Evolutionary conservation across 2,888 invertebrate genomes (phyloP), one percentile per base, ranked within the genome.

Genomic region (Frankliniella intonsa): DNA sequence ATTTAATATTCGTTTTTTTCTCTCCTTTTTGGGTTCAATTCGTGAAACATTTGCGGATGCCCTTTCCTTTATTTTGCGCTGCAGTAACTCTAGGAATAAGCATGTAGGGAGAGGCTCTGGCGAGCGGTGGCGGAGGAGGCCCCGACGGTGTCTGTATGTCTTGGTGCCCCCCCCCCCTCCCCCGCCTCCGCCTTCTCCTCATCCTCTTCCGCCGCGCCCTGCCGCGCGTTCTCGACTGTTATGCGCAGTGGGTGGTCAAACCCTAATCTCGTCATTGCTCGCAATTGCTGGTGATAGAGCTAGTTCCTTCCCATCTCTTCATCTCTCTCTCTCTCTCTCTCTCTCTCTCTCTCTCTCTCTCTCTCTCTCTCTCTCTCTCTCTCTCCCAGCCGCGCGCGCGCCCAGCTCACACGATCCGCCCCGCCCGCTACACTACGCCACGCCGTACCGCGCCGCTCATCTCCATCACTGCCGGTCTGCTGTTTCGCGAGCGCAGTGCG

Each of bases 201-300:
- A 1, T n/a, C 22, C 69, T 22, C 69, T 11, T 22, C 69, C 22
- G 22, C 22, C 69, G 7, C 14, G 55, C 55, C n/a, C 22, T 22
- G 19, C 65, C 69, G 69, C 69, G 22, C 69, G 12, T 76, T 25
- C 69, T 25, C 69, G 69, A 76, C 69, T 76, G 69, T 76, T 76
- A 76, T 76, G 69, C 69, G 22, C 69, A 76, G 69, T 76, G 69
- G 69, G 69, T 76, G 69, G 69, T 76, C 69, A 76, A 76, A 76
- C 69, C 69, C 69, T 76, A 76, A 76, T 76, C 69, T 76, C 25
- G 69, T 76, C 69, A 76, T 76, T 76, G 69, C 69, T 25, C 69
- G 69, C 69, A 76, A 76, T 76, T 76, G 69, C 69, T 76, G 69
- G 69, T 76, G 69, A 76, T 76, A 76, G 69, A 76, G 69, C 69